phyloP scores from a whole-genome alignment of 1,140 invertebrate species.

The Epicauta chinensis region DNA sequence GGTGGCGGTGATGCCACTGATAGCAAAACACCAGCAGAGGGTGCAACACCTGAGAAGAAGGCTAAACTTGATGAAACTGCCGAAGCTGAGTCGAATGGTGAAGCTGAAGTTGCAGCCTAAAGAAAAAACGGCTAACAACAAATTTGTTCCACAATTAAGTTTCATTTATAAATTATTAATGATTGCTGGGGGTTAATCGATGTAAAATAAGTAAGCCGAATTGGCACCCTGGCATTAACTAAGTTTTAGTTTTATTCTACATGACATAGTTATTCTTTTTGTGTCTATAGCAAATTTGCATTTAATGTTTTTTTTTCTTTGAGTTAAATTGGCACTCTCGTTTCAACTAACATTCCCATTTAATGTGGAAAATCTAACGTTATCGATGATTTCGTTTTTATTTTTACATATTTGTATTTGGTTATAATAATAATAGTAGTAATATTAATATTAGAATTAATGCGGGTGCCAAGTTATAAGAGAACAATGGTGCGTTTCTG shows the following conservation, averaged over 20 bases:
- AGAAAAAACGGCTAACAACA: constrained; percentile 7
- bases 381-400: neutral
- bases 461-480: constrained; percentile 25
- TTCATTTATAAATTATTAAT: too few relatives aligned
- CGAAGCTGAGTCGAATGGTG: constrained; percentile 49
- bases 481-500: constrained; percentile 26
- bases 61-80: constrained; percentile 58
- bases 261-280: constrained; percentile 29
- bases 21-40: constrained; percentile 47
- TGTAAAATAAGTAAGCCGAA: constrained; percentile 11
- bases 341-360: constrained; percentile 20
- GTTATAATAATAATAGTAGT: constrained; percentile 1
- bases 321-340: constrained; percentile 20
- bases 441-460: neutral
- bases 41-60: constrained; percentile 63
- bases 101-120: constrained; percentile 61
- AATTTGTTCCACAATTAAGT: too few relatives aligned
- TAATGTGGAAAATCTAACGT: constrained; percentile 19
- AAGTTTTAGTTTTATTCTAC: constrained; percentile 19
- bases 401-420: constrained; percentile 1
- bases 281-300: constrained; percentile 30
- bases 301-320: constrained; percentile 32
- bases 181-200: constrained; percentile 26
- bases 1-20: constrained; percentile 47
- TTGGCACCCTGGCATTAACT: constrained; percentile 26